Percentiles rank a stretch among this genome's conserved stretches.
phyloP scores from a whole-genome alignment of 2,888 invertebrate species.

The Plagodis dolabraria region DNA sequence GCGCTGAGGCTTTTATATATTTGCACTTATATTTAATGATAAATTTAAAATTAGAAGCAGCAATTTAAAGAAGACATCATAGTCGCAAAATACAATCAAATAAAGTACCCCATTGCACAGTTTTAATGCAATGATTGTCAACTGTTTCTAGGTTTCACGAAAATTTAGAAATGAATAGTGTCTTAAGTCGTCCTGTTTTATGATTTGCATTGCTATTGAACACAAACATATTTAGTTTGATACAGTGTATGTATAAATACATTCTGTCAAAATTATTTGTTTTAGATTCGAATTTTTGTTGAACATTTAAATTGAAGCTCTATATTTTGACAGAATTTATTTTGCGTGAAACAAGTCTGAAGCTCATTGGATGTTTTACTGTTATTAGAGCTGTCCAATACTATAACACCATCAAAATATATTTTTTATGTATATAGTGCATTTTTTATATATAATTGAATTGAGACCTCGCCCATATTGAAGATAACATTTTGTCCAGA shows the following conservation, averaged over 20 bases:
- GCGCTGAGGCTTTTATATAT: constrained; percentile 24
- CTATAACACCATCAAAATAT: no score
- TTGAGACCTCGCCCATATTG: no score
- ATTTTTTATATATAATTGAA: no score
- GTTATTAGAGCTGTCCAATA: no score
- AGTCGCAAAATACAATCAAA: constrained; percentile 5
- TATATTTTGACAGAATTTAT: no score
- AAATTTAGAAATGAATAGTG: constrained; percentile 9
- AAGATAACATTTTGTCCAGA: no score
- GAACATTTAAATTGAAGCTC: no score
- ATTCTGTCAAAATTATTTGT: constrained; percentile 3
- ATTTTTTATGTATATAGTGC: no score
- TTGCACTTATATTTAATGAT: constrained; percentile 18
- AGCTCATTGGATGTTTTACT: no score
- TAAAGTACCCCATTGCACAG: constrained; percentile 8
- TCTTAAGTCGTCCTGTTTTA: constrained; percentile 21
- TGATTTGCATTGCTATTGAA: constrained; percentile 36
- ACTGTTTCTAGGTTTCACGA: constrained; percentile 18
- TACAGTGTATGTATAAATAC: constrained; percentile 17
- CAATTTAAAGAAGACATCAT: background rate
- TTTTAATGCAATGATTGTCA: constrained; percentile 12
- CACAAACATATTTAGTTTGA: constrained; percentile 27
- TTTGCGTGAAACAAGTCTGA: no score
- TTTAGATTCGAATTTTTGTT: no score
- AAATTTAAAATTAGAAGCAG: constrained; percentile 10